These are phyloP conservation scores for Pseudochirops cupreus DNA, from an alignment of 2,797 vertebrate genomes.

Conservation along the genomic window DNA sequence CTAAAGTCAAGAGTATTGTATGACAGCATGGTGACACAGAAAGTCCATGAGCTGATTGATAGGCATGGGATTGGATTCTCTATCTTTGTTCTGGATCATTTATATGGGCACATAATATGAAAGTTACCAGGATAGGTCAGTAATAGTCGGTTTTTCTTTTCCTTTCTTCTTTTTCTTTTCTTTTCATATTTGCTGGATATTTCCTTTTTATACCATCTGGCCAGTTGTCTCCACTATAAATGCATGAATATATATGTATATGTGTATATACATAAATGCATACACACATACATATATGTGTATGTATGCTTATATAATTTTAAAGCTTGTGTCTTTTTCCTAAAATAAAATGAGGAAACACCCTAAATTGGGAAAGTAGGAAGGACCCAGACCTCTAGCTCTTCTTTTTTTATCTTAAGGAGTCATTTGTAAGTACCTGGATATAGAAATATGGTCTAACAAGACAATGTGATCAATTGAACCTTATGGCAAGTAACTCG, in stretches of 20 bases:
- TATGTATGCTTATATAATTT: background rate
- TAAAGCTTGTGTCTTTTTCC: background rate
- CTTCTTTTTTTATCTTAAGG: background rate
- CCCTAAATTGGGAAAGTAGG: background rate
- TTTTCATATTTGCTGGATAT: background rate
- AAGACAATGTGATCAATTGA: background rate
- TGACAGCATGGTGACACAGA: background rate
- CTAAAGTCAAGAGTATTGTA: background rate
- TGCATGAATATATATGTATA: background rate
- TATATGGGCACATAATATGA: background rate
- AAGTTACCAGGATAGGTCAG: background rate
- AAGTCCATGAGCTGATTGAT: background rate
- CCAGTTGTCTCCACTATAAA: background rate
- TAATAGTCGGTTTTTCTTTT: background rate
- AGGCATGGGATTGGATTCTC: background rate
- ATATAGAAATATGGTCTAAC: rapidly evolving
- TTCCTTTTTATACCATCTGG: background rate
- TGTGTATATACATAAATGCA: background rate
- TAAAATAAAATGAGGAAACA: background rate
- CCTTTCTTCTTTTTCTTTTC: background rate
- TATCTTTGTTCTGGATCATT: background rate
- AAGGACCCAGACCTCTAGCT: background rate
- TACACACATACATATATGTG: too few relatives aligned
- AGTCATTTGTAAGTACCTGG: background rate
- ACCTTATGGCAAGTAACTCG: background rate